A percentile compares a stretch with the other conserved stretches of the same genome.
Evolutionary conservation across 2,888 invertebrate species (phyloP).

Genomic region (Caenorhabditis wallacei): DNA sequence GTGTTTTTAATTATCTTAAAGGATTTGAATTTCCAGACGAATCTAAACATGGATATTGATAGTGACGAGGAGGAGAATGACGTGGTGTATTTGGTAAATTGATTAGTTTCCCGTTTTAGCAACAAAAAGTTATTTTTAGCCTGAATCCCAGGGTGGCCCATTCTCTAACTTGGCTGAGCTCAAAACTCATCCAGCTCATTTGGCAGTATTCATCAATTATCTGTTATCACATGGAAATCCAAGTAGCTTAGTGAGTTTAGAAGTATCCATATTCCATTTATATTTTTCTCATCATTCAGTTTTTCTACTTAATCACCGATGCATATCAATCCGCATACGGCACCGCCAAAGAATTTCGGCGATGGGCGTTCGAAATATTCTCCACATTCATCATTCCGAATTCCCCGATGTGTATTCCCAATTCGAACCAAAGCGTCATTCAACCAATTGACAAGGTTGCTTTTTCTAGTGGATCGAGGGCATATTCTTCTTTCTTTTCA

Average conservation of each 20-base stretch:
- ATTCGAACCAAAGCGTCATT: slow-evolving; percentile 79
- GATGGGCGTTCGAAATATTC: slow-evolving; percentile 94
- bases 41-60: slow-evolving; percentile 72
- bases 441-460: slow-evolving; percentile 80
- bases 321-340: slow-evolving; percentile 88
- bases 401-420: slow-evolving; percentile 80
- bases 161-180: slow-evolving; percentile 91
- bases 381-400: slow-evolving; percentile 83
- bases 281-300: slow-evolving; percentile 29
- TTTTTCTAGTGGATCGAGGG: background rate
- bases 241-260: slow-evolving; percentile 87
- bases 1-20: no score
- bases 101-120: background rate
- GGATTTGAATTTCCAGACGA: slow-evolving; percentile 44
- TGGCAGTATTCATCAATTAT: slow-evolving; percentile 96
- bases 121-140: slow-evolving; percentile 84
- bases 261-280: background rate
- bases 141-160: slow-evolving; percentile 90
- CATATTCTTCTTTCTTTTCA: slow-evolving; percentile 38
- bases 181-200: slow-evolving; percentile 92
- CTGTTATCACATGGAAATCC: slow-evolving; percentile 91
- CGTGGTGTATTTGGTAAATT: slow-evolving; percentile 58
- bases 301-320: slow-evolving; percentile 93
- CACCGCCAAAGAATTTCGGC: slow-evolving; percentile 92
- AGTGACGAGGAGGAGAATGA: slow-evolving; percentile 69